These are phyloP conservation scores for Mya arenaria DNA, from an alignment of 1,140 invertebrate species.

Conservation along the genomic window DNA sequence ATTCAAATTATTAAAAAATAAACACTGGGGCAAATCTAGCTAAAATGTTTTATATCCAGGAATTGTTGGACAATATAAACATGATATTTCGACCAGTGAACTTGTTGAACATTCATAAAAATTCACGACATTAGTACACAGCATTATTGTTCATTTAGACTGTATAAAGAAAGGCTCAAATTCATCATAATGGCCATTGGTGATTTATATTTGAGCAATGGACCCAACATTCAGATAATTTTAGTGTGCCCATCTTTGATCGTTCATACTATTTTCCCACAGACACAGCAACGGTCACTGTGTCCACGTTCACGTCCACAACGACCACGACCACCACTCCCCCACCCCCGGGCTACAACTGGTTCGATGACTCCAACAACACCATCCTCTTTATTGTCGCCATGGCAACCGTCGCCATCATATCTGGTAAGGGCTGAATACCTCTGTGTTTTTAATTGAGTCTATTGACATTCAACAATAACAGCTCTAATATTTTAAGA, in stretches of 20 bases:
- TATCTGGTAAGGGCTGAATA: no score
- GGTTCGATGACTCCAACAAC: slow-evolving; percentile 28
- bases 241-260: background rate
- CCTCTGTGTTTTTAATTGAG: no score
- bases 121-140: background rate
- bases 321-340: slow-evolving; percentile 46
- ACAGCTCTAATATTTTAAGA: no score
- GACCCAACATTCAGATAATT: background rate
- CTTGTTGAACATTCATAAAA: no score
- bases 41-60: no score
- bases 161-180: background rate
- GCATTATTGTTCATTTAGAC: background rate
- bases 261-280: background rate
- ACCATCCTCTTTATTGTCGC: slow-evolving; percentile 19
- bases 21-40: no score
- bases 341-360: slow-evolving; percentile 46
- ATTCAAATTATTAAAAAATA: no score
- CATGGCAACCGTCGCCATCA: slow-evolving; percentile 19
- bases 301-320: slow-evolving; percentile 25
- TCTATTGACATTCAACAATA: no score
- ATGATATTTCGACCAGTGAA: no score
- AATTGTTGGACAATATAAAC: no score
- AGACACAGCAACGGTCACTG: slow-evolving; percentile 7
- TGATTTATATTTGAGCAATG: background rate
- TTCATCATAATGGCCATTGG: background rate